Percentiles rank a stretch among this genome's conserved stretches.
Evolutionary conservation across 2,113 vertebrate genomes (phyloP).

Genomic region (Lipophrys pholis): DNA sequence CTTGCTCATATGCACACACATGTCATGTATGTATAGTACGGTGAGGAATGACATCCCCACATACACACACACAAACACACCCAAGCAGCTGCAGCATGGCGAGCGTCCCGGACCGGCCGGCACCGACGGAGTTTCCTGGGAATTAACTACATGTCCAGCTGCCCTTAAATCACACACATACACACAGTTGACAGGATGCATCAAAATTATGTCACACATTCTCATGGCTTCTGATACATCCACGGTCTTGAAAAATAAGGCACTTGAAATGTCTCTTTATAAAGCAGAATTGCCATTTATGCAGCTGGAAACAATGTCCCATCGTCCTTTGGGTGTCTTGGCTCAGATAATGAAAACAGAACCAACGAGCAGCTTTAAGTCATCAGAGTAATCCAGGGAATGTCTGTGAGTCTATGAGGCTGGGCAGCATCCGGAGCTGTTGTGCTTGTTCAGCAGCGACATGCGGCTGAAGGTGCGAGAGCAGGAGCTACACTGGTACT

Average conservation of each 20-base stretch:
- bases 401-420: slow-evolving; percentile 79
- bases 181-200: slow-evolving; percentile 26
- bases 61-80: slow-evolving; percentile 65
- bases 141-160: slow-evolving; percentile 79
- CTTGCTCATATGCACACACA: slow-evolving; percentile 51
- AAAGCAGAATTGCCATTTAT: slow-evolving; percentile 12
- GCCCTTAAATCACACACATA: slow-evolving; percentile 54
- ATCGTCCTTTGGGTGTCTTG: slow-evolving; percentile 3
- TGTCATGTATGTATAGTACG: slow-evolving; percentile 80
- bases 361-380: slow-evolving; percentile 16
- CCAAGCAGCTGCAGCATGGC: slow-evolving; percentile 81
- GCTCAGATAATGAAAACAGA: slow-evolving; percentile 1
- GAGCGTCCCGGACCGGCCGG: slow-evolving; percentile 83
- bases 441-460: slow-evolving; percentile 97
- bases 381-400: slow-evolving; percentile 27
- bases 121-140: slow-evolving; percentile 80
- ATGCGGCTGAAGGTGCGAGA: slow-evolving; percentile 98
- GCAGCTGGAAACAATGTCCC: slow-evolving; percentile 7
- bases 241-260: slow-evolving; percentile 40
- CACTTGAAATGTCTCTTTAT: slow-evolving; percentile 36
- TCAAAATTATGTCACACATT: slow-evolving; percentile 9
- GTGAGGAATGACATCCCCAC: slow-evolving; percentile 81
- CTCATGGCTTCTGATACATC: slow-evolving; percentile 1
- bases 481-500: slow-evolving; percentile 94
- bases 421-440: slow-evolving; percentile 88